These are phyloP conservation scores for Apodemia zela DNA, from an alignment of 2,888 invertebrate genomes.

Conservation along the genomic window DNA sequence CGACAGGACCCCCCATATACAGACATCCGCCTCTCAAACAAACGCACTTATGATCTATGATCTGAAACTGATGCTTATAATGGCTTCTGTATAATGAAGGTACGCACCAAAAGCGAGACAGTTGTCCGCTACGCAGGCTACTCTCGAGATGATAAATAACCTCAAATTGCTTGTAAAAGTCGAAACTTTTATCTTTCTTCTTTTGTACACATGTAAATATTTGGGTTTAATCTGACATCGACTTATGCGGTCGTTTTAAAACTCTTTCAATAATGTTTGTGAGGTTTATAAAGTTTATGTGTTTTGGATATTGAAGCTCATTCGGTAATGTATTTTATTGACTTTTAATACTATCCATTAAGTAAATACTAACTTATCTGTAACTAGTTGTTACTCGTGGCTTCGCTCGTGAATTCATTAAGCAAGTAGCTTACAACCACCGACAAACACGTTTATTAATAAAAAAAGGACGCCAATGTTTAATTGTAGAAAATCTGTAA, in stretches of 20 bases:
- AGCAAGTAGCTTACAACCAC: too few species aligned
- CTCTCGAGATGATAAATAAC: slow-evolving; percentile 69
- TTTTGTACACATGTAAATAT: slow-evolving; percentile 71
- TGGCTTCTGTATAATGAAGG: slow-evolving; percentile 77
- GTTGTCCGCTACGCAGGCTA: slow-evolving; percentile 42
- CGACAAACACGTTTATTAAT: too few species aligned
- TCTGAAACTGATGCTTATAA: slow-evolving; percentile 79
- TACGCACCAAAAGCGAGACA: slow-evolving; percentile 59
- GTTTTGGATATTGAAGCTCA: slow-evolving; percentile 25
- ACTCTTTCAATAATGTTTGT: slow-evolving; percentile 35
- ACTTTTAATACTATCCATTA: slow-evolving; percentile 4
- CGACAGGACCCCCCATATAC: slow-evolving; percentile 70
- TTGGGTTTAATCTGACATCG: slow-evolving; percentile 62
- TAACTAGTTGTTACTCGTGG: neutral
- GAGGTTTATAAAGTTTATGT: slow-evolving; percentile 35
- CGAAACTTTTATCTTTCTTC: slow-evolving; percentile 64
- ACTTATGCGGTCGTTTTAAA: slow-evolving; percentile 48
- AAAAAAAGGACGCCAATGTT: too few species aligned
- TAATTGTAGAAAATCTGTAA: too few species aligned
- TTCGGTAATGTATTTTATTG: slow-evolving; percentile 6
- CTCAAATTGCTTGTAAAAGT: slow-evolving; percentile 75
- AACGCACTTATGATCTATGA: slow-evolving; percentile 79
- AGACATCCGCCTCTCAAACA: slow-evolving; percentile 53
- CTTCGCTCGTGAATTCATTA: neutral
- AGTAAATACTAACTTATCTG: neutral